Percentiles rank a stretch among this genome's conserved stretches.
These are phyloP conservation scores for Sternarchorhynchus goeldii DNA, from an alignment of 2,797 vertebrate species.

Conservation along the genomic window DNA sequence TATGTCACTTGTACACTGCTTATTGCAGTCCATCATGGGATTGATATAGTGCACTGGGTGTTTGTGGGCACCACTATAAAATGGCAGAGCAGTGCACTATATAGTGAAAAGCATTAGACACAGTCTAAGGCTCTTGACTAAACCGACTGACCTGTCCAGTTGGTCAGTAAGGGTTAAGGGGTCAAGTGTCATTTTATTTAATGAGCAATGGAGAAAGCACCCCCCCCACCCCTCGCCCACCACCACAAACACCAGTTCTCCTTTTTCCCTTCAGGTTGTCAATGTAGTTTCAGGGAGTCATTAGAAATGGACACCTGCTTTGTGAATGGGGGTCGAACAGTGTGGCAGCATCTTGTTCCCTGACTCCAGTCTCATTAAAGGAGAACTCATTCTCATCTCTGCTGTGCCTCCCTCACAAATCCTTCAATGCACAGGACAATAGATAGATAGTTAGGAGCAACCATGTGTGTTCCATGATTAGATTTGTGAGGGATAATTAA, in stretches of 20 bases:
- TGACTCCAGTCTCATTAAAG: conserved; percentile 58
- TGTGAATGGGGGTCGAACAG: conserved; percentile 50
- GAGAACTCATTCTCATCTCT: conserved; percentile 56
- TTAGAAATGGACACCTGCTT: conserved; percentile 54
- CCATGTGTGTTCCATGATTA: conserved; percentile 61
- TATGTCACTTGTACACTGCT: no score
- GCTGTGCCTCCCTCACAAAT: conserved; percentile 28
- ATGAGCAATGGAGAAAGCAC: conserved; percentile 8
- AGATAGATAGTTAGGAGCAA: conserved; percentile 58
- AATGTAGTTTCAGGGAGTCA: conserved; percentile 27
- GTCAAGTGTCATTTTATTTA: conserved; percentile 40
- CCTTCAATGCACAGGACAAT: conserved; percentile 47
- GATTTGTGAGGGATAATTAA: conserved; percentile 63
- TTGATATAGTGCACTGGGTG: no score
- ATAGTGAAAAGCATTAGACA: neutral
- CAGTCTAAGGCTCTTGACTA: neutral
- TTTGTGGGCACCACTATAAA: no score
- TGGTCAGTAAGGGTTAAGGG: conserved; percentile 31
- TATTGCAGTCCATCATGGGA: no score
- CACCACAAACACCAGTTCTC: neutral
- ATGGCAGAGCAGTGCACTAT: no score
- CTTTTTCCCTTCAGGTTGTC: conserved; percentile 17
- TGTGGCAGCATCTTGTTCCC: conserved; percentile 50
- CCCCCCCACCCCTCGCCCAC: neutral
- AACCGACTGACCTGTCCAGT: conserved; percentile 13